Base-by-base conservation (phyloP, 1,140 invertebrate species). In the Homarus americanus region DNA sequence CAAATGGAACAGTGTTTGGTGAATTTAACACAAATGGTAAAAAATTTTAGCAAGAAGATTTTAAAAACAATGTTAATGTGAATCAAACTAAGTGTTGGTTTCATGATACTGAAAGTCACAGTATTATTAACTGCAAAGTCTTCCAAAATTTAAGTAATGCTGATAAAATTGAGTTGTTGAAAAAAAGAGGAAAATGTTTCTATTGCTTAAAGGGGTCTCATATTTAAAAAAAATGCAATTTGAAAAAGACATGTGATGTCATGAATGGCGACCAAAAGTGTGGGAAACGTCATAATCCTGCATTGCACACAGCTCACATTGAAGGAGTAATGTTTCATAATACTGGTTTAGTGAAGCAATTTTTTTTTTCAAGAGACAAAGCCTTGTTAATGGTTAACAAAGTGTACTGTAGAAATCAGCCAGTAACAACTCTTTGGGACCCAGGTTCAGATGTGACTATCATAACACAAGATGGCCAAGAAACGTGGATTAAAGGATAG, bases 11-110 rank as follows among this genome's bases (percentile, higher is more conserved):
- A n/a, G n/a, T n/a, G n/a, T n/a, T n/a, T n/a, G n/a, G n/a, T n/a
- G n/a, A n/a, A n/a, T n/a, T n/a, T n/a, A n/a, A n/a, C n/a, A n/a
- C n/a, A n/a, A n/a, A n/a, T n/a, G n/a, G n/a, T n/a, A n/a, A n/a
- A n/a, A n/a, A n/a, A n/a, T n/a, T n/a, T n/a, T n/a, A n/a, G n/a
- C n/a, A n/a, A n/a, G 44, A 15, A 49, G 44, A 49, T 49, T 49
- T 15, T 49, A 49, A 49, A 49, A 49, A 15, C 12, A 5, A 49
- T 49, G 5, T 7, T 15, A 49, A 49, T 49, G 49, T 28, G 5
- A 40, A 40, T n/a, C n/a, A n/a, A n/a, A n/a, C n/a, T 40, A 82
- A 44, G 40, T 82, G 78, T 24, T 82, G 17, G 49, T 44, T 49
- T 17, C 78, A n/a, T 53, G 78, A 82, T n/a, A 49, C n/a, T 4